phyloP scores from a whole-genome alignment of 2,888 invertebrate species.

The Phaonia tiefii region DNA sequence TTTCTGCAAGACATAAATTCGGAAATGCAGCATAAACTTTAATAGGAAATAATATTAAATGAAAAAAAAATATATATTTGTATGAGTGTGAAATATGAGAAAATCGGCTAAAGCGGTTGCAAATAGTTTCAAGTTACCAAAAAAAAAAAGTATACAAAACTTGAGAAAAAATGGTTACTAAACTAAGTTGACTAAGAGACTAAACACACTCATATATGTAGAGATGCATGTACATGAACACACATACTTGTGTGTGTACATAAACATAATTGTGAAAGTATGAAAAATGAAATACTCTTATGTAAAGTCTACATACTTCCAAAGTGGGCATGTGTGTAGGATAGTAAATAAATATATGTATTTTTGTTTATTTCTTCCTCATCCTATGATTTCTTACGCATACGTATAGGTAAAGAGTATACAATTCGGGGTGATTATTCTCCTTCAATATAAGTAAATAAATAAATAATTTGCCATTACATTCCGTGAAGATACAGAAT shows the following conservation, averaged over 20 bases:
- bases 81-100: slow-evolving; percentile 31
- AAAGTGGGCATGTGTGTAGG: neutral
- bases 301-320: slow-evolving; percentile 46
- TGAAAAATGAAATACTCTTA: slow-evolving; percentile 39
- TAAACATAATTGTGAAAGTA: neutral
- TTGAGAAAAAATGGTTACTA: slow-evolving; percentile 43
- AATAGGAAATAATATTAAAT: slow-evolving; percentile 40
- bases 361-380: slow-evolving; percentile 13
- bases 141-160: slow-evolving; percentile 4
- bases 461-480: no score
- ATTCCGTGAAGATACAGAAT: no score
- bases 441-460: no score
- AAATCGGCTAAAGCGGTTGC: slow-evolving; percentile 43
- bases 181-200: slow-evolving; percentile 45
- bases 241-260: neutral
- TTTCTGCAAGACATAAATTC: neutral
- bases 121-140: slow-evolving; percentile 58
- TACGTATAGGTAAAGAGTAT: neutral
- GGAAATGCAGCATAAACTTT: neutral
- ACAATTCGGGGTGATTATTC: no score
- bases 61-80: slow-evolving; percentile 11
- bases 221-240: neutral
- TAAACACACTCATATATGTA: slow-evolving; percentile 2
- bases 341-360: slow-evolving; percentile 17
- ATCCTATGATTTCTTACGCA: slow-evolving; percentile 19